Evolutionary conservation across 2,797 vertebrate species (phyloP).

Genomic region (Hybognathus amarus): DNA sequence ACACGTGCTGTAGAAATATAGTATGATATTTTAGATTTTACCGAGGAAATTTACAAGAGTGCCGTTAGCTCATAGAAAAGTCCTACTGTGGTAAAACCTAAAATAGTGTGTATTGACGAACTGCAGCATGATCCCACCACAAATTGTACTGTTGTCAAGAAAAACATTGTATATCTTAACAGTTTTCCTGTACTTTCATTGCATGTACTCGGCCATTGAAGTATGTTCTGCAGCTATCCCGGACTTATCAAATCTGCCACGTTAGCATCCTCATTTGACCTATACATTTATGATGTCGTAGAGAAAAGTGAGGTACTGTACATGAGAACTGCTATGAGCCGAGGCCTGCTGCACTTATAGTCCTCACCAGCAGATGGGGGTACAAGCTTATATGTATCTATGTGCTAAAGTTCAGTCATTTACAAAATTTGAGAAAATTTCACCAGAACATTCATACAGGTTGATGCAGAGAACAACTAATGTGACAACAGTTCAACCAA

Average conservation of each 20-base stretch:
- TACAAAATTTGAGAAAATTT: background rate
- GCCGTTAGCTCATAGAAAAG: too few relatives aligned
- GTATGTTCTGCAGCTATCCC: background rate
- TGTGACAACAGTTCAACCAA: slow-evolving; percentile 2
- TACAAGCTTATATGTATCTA: background rate
- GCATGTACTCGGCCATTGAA: background rate
- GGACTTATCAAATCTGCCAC: background rate
- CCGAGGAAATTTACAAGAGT: too few relatives aligned
- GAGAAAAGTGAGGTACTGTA: background rate
- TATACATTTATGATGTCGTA: background rate
- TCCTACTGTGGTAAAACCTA: too few relatives aligned
- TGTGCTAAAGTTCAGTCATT: background rate
- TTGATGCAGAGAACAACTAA: background rate
- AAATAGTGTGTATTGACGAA: background rate
- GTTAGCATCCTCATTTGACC: background rate
- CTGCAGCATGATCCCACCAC: background rate
- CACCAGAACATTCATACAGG: background rate
- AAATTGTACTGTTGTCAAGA: background rate
- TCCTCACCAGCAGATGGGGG: slow-evolving; percentile 49
- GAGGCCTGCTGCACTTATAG: background rate
- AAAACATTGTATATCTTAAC: background rate
- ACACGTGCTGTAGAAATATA: too few relatives aligned
- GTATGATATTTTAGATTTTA: too few relatives aligned
- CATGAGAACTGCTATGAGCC: background rate
- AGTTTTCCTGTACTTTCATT: background rate